phyloP scores from a whole-genome alignment of 2,797 vertebrate species.

The Phalanger gymnotis region DNA sequence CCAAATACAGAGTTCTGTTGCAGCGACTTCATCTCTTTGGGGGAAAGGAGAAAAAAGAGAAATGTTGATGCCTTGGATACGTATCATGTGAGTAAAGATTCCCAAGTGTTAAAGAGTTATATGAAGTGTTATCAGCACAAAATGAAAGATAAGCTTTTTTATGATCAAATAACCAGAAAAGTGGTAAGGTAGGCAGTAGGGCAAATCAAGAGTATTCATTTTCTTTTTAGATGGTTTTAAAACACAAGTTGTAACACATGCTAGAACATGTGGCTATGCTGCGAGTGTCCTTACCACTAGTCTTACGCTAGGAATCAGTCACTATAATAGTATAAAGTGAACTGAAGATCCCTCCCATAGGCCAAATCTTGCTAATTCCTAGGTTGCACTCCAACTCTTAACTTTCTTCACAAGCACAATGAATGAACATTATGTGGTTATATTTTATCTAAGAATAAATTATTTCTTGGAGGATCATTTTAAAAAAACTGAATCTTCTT shows the following conservation, averaged over 20 bases:
- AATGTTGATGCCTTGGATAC: slow-evolving; percentile 13
- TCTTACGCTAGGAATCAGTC: neutral
- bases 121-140: neutral
- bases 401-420: neutral
- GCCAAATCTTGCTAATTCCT: neutral
- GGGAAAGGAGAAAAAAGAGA: slow-evolving; percentile 51
- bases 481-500: neutral
- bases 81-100: slow-evolving; percentile 39
- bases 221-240: neutral
- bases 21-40: slow-evolving; percentile 63
- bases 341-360: neutral
- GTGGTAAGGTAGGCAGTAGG: slow-evolving; percentile 24
- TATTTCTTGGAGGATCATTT: neutral
- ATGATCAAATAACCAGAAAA: slow-evolving; percentile 25
- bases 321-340: neutral
- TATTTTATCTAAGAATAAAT: neutral
- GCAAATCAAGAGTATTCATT: neutral
- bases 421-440: neutral
- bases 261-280: neutral
- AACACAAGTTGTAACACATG: neutral
- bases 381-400: neutral
- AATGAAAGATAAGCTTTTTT: slow-evolving; percentile 6
- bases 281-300: neutral
- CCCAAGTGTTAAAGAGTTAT: slow-evolving; percentile 6
- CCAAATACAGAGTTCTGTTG: slow-evolving; percentile 64